Evolutionary conservation across 2,888 invertebrate genomes (phyloP).

Genomic region (Spicauda simplicius): DNA sequence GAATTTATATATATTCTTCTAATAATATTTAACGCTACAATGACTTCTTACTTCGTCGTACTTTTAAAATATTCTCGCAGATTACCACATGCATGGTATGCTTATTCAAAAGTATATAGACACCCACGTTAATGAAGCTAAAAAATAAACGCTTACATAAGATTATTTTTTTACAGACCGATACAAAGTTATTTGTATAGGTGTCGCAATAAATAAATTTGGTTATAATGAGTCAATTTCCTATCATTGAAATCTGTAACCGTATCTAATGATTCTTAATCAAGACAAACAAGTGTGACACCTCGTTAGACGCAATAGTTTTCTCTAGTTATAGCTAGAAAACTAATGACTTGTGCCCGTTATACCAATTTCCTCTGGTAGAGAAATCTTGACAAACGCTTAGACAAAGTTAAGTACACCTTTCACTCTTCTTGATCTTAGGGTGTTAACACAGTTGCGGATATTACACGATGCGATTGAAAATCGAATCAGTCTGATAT

Average conservation of each 20-base stretch:
- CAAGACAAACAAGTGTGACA: background rate
- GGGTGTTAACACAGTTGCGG: too few relatives aligned
- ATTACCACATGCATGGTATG: too few relatives aligned
- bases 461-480: too few relatives aligned
- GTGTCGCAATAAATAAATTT: background rate
- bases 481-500: too few relatives aligned
- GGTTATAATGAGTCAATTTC: background rate
- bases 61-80: too few relatives aligned
- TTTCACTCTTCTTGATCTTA: conserved; percentile 25
- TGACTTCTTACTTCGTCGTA: too few relatives aligned
- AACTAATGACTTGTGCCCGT: conserved; percentile 18
- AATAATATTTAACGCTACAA: too few relatives aligned
- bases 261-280: background rate
- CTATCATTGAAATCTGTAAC: background rate
- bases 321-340: background rate
- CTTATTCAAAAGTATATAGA: too few relatives aligned
- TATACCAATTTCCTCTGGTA: conserved; percentile 16
- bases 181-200: background rate
- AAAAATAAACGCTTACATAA: too few relatives aligned
- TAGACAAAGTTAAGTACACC: conserved; percentile 18
- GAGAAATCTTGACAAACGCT: conserved; percentile 13
- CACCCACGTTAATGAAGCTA: too few relatives aligned
- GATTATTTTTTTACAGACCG: too few relatives aligned
- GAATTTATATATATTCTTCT: too few relatives aligned
- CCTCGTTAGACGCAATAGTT: background rate